Evolutionary conservation across 2,888 invertebrate genomes (phyloP).

Genomic region (Tetranychus piercei): DNA sequence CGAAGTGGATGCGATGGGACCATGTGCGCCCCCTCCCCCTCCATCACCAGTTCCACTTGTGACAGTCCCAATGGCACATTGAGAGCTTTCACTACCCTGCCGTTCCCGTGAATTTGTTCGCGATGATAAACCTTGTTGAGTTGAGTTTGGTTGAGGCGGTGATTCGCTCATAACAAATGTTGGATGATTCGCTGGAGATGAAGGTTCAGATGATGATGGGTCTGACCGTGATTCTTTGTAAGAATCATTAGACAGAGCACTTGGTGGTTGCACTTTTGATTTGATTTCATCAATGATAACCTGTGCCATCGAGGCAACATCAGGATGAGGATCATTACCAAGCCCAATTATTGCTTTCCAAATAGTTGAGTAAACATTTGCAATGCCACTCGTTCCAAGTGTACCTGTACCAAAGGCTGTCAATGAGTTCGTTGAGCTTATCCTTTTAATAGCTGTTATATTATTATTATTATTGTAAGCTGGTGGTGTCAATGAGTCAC

Average conservation of each 20-base stretch:
- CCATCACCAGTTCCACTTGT: not conserved
- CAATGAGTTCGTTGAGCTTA: constrained; percentile 51
- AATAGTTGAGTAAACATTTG: constrained; percentile 55
- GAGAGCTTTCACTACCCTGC: not conserved
- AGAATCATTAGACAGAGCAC: constrained; percentile 7
- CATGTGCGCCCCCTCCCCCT: not conserved
- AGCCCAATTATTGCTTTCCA: constrained; percentile 63
- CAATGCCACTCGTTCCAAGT: constrained; percentile 11
- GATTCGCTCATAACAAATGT: constrained; percentile 30
- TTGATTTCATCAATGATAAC: constrained; percentile 58
- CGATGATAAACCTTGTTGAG: constrained; percentile 12
- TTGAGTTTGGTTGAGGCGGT: constrained; percentile 23
- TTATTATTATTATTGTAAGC: constrained; percentile 12
- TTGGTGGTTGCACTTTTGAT: constrained; percentile 42
- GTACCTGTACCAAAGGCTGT: constrained; percentile 34
- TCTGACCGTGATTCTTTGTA: constrained; percentile 22
- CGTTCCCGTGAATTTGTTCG: not conserved
- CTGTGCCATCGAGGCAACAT: constrained; percentile 56
- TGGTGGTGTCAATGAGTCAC: constrained; percentile 15
- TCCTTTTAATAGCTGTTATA: constrained; percentile 39
- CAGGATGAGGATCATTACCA: constrained; percentile 68
- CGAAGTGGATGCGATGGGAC: not conserved
- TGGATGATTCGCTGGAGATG: constrained; percentile 43
- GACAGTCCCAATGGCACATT: not conserved
- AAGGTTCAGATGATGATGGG: constrained; percentile 30